phyloP scores from a whole-genome alignment of 1,140 invertebrate genomes.

The Euura saliciscinereae region DNA sequence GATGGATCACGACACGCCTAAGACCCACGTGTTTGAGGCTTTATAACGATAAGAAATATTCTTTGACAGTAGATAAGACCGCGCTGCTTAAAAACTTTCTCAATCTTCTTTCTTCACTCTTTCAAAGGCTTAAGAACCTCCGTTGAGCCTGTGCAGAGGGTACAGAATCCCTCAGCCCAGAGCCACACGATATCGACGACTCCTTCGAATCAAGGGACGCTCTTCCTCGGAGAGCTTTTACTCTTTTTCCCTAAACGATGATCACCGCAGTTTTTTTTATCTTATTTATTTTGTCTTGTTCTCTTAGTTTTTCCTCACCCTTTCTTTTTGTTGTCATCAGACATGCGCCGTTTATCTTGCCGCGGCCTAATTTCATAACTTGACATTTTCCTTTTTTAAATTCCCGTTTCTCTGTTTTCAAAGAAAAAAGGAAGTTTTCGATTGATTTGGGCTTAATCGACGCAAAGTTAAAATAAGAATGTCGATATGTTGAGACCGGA shows the following conservation, averaged over 20 bases:
- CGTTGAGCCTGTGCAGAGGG: background rate
- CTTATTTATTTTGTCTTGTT: background rate
- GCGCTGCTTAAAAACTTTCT: slow-evolving; percentile 27
- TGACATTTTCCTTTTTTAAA: background rate
- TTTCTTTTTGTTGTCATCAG: too few relatives aligned
- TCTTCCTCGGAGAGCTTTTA: background rate
- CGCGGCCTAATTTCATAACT: too few relatives aligned
- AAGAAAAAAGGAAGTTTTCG: too few relatives aligned
- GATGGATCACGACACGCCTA: background rate
- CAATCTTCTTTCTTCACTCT: slow-evolving; percentile 21
- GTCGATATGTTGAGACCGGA: too few relatives aligned
- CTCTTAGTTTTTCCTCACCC: too few relatives aligned
- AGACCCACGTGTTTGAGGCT: background rate
- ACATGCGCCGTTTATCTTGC: too few relatives aligned
- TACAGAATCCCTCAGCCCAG: background rate
- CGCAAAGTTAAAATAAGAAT: too few relatives aligned
- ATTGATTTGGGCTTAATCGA: too few relatives aligned
- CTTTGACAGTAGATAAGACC: slow-evolving; percentile 26
- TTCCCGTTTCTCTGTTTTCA: background rate
- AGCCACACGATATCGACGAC: background rate
- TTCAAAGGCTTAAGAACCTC: slow-evolving; percentile 1
- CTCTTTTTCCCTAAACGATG: background rate
- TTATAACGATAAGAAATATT: slow-evolving; percentile 25
- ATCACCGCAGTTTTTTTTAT: background rate
- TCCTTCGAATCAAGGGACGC: background rate